phyloP scores from a whole-genome alignment of 2,888 invertebrate species.

The Orchesella flavescens region DNA sequence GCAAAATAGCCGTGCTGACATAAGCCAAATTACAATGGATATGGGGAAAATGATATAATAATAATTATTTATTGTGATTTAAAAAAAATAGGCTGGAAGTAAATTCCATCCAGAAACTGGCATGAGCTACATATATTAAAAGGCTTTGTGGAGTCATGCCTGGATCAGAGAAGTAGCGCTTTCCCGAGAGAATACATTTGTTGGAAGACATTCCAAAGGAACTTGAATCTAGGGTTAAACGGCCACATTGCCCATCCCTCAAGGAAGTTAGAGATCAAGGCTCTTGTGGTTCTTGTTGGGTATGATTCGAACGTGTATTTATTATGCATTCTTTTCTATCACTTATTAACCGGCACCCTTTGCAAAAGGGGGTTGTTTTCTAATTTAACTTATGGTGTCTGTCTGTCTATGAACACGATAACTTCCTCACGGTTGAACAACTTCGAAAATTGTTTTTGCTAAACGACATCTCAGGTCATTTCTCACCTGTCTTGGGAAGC shows the following conservation, averaged over 20 bases:
- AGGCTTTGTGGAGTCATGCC: constrained; percentile 75
- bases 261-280: constrained; percentile 89
- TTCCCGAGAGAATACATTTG: constrained; percentile 74
- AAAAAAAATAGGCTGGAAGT: constrained; percentile 83
- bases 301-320: constrained; percentile 74
- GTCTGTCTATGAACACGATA: too few species aligned
- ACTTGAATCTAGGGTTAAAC: constrained; percentile 87
- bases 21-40: constrained; percentile 9
- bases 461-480: too few species aligned
- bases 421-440: too few species aligned
- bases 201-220: constrained; percentile 79
- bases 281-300: constrained; percentile 94
- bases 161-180: constrained; percentile 72
- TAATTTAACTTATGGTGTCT: too few species aligned
- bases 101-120: constrained; percentile 81
- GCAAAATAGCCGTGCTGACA: neutral
- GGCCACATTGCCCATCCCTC: constrained; percentile 91
- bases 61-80: too few species aligned
- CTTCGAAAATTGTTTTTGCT: too few species aligned
- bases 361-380: too few species aligned
- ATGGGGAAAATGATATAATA: too few species aligned
- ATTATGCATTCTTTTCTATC: too few species aligned
- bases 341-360: too few species aligned
- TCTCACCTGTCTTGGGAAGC: too few species aligned
- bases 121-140: constrained; percentile 79